Conservation (phyloP, 2,797 vertebrate species). For the Galago senegalensis region DNA sequence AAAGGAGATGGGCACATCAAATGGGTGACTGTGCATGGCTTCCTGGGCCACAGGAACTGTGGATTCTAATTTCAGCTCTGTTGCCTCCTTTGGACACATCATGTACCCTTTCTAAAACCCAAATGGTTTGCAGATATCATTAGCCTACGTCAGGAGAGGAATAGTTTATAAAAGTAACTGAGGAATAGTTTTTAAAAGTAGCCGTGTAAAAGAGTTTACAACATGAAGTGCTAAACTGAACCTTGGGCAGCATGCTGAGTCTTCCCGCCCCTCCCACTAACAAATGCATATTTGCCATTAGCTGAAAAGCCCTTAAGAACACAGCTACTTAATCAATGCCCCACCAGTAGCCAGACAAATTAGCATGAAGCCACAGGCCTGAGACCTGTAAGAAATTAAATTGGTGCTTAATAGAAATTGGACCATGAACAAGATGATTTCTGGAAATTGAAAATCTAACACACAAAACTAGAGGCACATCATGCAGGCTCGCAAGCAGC, state of each 20-base stretch:
- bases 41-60: constrained; percentile 30
- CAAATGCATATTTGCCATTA: constrained; percentile 73
- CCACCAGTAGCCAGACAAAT: constrained; percentile 65
- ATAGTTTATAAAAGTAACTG: constrained; percentile 72
- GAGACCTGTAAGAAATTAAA: constrained; percentile 77
- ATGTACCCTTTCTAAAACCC: constrained; percentile 60
- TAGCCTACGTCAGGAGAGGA: constrained; percentile 69
- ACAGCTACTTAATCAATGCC: constrained; percentile 79
- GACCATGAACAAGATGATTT: constrained; percentile 61
- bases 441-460: constrained; percentile 65
- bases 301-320: constrained; percentile 69
- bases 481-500: not conserved
- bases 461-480: constrained; percentile 25
- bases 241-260: constrained; percentile 65
- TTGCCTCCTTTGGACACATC: constrained; percentile 24
- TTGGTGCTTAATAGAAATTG: constrained; percentile 72
- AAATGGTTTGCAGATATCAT: constrained; percentile 11
- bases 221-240: constrained; percentile 70
- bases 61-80: constrained; percentile 37
- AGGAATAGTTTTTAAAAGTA: constrained; percentile 77
- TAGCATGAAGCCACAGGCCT: constrained; percentile 67
- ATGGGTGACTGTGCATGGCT: not conserved
- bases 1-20: not conserved
- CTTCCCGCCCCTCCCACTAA: constrained; percentile 46
- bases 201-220: constrained; percentile 67